Conservation (phyloP, 2,113 vertebrate species). For the Formicarius rufipectus region DNA sequence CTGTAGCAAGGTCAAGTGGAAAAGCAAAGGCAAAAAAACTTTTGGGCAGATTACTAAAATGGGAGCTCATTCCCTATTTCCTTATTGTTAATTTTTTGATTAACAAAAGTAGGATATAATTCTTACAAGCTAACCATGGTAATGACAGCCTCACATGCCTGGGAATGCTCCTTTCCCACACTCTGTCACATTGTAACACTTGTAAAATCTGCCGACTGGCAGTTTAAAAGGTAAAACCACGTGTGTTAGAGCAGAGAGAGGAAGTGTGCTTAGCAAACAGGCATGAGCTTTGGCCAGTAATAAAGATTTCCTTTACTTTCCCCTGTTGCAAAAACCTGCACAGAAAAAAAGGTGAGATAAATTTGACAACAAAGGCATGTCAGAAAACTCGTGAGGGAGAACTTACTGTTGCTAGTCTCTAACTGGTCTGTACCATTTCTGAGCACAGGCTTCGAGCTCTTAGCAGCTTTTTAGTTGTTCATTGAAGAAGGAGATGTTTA, state of each 20-base stretch:
- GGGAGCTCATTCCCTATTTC: not conserved
- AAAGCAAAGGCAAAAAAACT: not conserved
- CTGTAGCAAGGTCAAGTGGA: not conserved
- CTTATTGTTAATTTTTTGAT: not conserved
- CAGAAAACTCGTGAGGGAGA: not conserved
- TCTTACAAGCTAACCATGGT: not conserved
- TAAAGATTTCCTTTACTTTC: not conserved
- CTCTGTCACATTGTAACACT: not conserved
- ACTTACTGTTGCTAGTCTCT: not conserved
- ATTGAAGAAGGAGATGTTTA: not conserved
- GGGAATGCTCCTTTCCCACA: not conserved
- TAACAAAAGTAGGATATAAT: not conserved
- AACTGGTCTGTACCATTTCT: not conserved
- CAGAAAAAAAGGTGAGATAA: not conserved
- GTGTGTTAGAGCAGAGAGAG: not conserved
- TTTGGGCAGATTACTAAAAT: not conserved
- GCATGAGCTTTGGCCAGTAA: not conserved
- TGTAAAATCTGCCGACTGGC: not conserved
- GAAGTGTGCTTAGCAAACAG: not conserved
- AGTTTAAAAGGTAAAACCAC: not conserved
- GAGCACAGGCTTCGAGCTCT: not conserved
- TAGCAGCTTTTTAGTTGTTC: not conserved
- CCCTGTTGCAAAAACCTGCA: not conserved
- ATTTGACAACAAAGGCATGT: not conserved
- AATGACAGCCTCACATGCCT: not conserved